Conservation (phyloP, 92 coral and sea anemone genomes). For the Zoanthus sansibaricus region DNA sequence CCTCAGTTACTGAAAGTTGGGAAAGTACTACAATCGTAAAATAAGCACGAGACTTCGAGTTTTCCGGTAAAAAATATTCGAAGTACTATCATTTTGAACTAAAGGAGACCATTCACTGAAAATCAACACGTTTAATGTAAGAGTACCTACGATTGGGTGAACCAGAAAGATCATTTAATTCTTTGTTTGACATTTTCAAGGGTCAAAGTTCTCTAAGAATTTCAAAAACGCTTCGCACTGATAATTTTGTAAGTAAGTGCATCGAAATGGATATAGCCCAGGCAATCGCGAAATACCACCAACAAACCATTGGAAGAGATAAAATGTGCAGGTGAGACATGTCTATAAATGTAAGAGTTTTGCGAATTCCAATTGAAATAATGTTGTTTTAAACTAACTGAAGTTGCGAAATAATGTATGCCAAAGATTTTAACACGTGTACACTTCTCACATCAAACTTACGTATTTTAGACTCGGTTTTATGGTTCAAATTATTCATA, state of each 20-base stretch:
- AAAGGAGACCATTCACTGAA: neutral
- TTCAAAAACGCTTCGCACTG: neutral
- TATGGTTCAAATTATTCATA: too few species aligned
- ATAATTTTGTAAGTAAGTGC: neutral
- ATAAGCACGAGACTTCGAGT: neutral
- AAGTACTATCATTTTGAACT: neutral
- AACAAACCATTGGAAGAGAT: constrained; percentile 95
- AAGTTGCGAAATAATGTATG: too few species aligned
- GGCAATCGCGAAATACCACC: constrained; percentile 91
- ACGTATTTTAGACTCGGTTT: too few species aligned
- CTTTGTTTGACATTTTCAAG: neutral
- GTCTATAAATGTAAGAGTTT: neutral
- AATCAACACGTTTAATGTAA: neutral
- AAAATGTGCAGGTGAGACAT: constrained; percentile 84
- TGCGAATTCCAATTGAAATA: neutral
- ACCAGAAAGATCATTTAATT: neutral
- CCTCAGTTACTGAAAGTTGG: neutral
- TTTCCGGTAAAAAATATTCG: neutral
- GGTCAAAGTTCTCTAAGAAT: constrained; percentile 46
- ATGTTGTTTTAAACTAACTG: too few species aligned
- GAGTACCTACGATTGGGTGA: neutral
- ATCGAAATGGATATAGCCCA: constrained; percentile 80
- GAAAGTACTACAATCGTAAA: neutral
- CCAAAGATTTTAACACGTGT: too few species aligned
- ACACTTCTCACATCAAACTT: too few species aligned